phyloP scores from a whole-genome alignment of 2,113 vertebrate genomes.

The Neolamprologus cancellatus region DNA sequence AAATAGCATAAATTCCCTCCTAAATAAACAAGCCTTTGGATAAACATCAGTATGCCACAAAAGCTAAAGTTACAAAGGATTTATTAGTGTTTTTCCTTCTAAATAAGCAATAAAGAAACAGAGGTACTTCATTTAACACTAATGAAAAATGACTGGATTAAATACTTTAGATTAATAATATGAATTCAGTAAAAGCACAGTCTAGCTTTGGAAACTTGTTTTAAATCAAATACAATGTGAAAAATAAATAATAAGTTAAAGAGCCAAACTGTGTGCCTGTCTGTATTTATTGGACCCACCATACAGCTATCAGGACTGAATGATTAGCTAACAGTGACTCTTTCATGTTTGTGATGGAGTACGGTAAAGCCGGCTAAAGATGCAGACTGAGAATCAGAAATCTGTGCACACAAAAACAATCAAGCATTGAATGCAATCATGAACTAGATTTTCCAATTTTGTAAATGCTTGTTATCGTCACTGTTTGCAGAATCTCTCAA shows the following conservation, averaged over 20 bases:
- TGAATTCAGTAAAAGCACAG: background rate
- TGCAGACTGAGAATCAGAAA: background rate
- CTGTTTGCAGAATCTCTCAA: background rate
- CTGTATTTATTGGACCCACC: background rate
- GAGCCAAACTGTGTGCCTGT: background rate
- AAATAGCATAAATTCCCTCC: background rate
- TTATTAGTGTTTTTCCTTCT: background rate
- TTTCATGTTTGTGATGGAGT: background rate
- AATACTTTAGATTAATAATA: background rate
- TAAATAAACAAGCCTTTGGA: background rate
- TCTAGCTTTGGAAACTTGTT: background rate
- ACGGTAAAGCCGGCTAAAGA: background rate
- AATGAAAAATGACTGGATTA: background rate
- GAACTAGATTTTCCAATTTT: background rate
- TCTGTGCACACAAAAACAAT: background rate
- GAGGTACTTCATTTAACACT: background rate
- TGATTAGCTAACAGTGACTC: background rate
- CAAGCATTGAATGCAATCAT: background rate
- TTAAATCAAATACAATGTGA: background rate
- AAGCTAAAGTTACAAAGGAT: background rate
- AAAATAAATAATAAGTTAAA: background rate
- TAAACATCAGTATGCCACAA: background rate
- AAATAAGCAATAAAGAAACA: background rate
- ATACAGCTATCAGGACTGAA: background rate
- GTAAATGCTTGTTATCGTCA: background rate